Base-by-base conservation (phyloP, 2,888 invertebrate species). In the Tinea semifulvella region DNA sequence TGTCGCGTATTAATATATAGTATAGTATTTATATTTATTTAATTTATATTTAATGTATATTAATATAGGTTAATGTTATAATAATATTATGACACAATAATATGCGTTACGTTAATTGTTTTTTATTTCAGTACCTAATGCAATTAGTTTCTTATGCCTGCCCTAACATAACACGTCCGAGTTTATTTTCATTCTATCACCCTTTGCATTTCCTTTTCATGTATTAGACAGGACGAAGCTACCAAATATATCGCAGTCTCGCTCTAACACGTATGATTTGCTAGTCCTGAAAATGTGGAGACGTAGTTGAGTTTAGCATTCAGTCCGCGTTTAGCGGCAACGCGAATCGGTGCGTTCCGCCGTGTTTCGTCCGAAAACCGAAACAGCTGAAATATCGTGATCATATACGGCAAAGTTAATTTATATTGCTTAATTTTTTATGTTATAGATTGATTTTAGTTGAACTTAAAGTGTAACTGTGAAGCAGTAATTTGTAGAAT, bases 271-370 rank as follows among this genome's bases (percentile, higher is more conserved):
- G 18, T 36, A 18, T 16, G 17, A 3, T 10, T 36, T 18, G 16
- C 36, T 18, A 10, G 18, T 14, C 2, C 36, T 18, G 36, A 36
- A 17, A 14, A 18, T 10, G 16, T 18, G 36, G n/a, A 36, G 18
- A n/a, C 18, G n/a, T 18, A 36, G 36, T n/a, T n/a, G 31, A 31
- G 31, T 31, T 57, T 51, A 49, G 51, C n/a, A 55, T 69, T 71
- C 68, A 76, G 77, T 77, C 70, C 76, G 79, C 75, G 74, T 57
- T 62, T 53, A 62, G 58, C 74, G 76, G 76, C 74, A 70, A 56
- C 64, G 62, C 61, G 64, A 52, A 61, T 62, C 70, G 72, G 61
- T 55, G 69, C 63, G 52, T 56, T 49, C 48, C 48, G 59, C 60
- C 63, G 63, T 59, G 54, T 52, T 47, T 68, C 63, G 60, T 53